Evolutionary conservation across 2,797 vertebrate species (phyloP).

Genomic region (Enteromius viviparus): DNA sequence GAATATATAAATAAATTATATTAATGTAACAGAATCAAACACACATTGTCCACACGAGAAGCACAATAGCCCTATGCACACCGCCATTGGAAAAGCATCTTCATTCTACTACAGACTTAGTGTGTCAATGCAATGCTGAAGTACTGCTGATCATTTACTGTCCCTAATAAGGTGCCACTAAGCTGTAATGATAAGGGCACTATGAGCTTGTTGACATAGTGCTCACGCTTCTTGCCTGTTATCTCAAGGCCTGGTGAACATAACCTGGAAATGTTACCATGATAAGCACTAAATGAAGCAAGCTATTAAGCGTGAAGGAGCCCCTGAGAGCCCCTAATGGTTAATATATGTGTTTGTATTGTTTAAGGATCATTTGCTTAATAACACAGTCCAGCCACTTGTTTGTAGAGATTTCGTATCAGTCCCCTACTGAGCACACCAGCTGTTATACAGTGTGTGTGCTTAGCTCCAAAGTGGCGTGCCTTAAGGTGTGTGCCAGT

Average conservation of each 20-base stretch:
- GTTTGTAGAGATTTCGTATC: constrained; percentile 62
- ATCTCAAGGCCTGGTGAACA: constrained; percentile 56
- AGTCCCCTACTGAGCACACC: constrained; percentile 50
- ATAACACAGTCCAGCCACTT: constrained; percentile 36
- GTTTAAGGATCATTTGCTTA: constrained; percentile 57
- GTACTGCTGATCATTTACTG: constrained; percentile 38
- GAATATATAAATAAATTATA: neutral
- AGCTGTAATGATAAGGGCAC: constrained; percentile 51
- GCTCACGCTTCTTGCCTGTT: constrained; percentile 52
- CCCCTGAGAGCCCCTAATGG: constrained; percentile 40
- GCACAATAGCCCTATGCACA: constrained; percentile 3
- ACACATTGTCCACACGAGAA: neutral
- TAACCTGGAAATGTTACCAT: constrained; percentile 61
- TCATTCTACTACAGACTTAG: constrained; percentile 5
- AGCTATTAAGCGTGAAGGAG: constrained; percentile 54
- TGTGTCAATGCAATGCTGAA: constrained; percentile 15
- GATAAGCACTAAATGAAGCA: constrained; percentile 59
- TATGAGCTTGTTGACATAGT: constrained; percentile 58
- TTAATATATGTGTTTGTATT: constrained; percentile 32
- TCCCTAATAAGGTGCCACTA: constrained; percentile 47
- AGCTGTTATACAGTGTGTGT: constrained; percentile 52
- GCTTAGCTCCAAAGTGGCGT: constrained; percentile 23
- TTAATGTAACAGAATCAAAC: neutral
- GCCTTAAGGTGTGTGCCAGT: constrained; percentile 27
- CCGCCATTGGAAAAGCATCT: neutral